A percentile compares a stretch with the other conserved stretches of the same genome.
These are phyloP conservation scores for Helogale parvula DNA, from an alignment of 2,113 vertebrate species.

Conservation along the genomic window DNA sequence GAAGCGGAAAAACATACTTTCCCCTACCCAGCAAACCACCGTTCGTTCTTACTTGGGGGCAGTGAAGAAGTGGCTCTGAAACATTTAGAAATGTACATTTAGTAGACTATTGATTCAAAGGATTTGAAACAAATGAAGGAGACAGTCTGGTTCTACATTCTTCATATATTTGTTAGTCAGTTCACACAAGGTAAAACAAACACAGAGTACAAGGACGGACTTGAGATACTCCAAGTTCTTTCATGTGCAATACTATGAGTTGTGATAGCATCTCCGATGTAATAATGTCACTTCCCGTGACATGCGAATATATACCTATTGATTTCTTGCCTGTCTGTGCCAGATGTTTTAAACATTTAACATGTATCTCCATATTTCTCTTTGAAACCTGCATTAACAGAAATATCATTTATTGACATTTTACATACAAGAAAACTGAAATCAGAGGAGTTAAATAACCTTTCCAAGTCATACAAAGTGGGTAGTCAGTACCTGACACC, in stretches of 20 bases:
- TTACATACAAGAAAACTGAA: not conserved
- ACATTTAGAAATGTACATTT: not conserved
- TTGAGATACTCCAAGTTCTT: not conserved
- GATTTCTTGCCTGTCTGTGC: not conserved
- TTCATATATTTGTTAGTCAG: not conserved
- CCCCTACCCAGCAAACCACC: not conserved
- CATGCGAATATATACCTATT: not conserved
- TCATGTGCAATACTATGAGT: not conserved
- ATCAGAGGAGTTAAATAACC: not conserved
- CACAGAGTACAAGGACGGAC: not conserved
- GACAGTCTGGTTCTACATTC: not conserved
- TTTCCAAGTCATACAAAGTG: not conserved
- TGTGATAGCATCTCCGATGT: no score
- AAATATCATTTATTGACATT: not conserved
- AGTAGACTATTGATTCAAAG: not conserved
- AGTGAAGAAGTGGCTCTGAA: not conserved
- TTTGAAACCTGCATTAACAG: not conserved
- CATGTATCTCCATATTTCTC: not conserved
- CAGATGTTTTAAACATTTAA: not conserved
- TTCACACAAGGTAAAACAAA: not conserved
- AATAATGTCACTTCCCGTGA: not conserved
- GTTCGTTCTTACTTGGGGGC: not conserved
- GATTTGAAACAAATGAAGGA: slow-evolving; percentile 28
- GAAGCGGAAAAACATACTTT: slow-evolving; percentile 19
- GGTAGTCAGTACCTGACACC: not conserved